Conservation (phyloP, 1,140 invertebrate genomes). For the Epicauta chinensis region DNA sequence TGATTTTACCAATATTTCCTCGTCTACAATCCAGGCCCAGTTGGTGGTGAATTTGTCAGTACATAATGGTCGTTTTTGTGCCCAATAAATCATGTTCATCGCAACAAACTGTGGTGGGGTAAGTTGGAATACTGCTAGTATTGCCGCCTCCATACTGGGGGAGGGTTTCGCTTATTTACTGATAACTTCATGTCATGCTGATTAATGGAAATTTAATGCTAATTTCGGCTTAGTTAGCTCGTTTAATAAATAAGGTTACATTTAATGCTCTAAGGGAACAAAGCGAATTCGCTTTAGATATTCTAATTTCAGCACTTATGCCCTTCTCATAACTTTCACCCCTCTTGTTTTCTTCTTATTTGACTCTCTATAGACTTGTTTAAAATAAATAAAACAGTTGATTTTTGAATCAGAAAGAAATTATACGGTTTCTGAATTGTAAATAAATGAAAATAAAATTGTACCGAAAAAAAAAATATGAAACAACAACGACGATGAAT, state of each 20-base stretch:
- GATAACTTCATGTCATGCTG: constrained; percentile 40
- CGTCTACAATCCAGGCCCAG: too few relatives aligned
- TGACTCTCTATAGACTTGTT: too few relatives aligned
- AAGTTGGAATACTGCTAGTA: not conserved
- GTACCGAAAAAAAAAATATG: not conserved
- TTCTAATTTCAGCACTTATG: constrained; percentile 37
- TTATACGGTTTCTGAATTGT: too few relatives aligned
- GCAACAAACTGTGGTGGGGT: constrained; percentile 7
- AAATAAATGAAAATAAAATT: not conserved
- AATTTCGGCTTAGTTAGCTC: constrained; percentile 38
- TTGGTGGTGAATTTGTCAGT: constrained; percentile 2
- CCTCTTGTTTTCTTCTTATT: too few relatives aligned
- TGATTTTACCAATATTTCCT: too few relatives aligned
- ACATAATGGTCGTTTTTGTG: constrained; percentile 2
- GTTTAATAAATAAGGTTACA: constrained; percentile 39
- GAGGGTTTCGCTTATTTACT: constrained; percentile 38
- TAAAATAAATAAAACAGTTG: too few relatives aligned
- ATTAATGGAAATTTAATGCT: constrained; percentile 41
- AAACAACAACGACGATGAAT: too few relatives aligned
- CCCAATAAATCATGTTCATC: constrained; percentile 33
- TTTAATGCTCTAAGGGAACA: constrained; percentile 35
- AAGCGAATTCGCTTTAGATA: constrained; percentile 34
- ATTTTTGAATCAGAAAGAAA: too few relatives aligned
- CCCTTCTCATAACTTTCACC: constrained; percentile 28
- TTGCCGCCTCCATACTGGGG: constrained; percentile 13